Evolutionary conservation across 2,888 invertebrate species (phyloP).

Genomic region (Rhagonycha fulva): DNA sequence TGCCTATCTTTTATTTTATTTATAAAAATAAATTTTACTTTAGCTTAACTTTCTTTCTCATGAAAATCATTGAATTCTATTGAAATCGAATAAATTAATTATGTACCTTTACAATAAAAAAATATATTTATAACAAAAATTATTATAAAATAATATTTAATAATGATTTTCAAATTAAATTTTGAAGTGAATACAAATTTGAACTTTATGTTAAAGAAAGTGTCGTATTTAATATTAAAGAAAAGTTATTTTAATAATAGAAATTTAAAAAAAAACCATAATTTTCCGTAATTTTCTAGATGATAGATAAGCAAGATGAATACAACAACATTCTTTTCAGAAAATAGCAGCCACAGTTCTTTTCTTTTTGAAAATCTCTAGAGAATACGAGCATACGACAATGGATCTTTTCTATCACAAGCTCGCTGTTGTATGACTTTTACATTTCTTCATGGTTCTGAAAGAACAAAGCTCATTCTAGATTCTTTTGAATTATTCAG

Average conservation of each 20-base stretch:
- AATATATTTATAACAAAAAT: background rate
- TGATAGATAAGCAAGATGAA: conserved; percentile 27
- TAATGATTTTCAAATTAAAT: background rate
- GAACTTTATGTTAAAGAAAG: background rate
- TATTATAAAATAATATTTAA: background rate
- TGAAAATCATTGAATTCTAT: too few relatives aligned
- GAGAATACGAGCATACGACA: conserved; percentile 50
- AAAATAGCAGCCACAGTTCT: conserved; percentile 54
- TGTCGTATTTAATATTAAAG: background rate
- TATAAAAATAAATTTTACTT: too few relatives aligned
- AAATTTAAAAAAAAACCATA: conserved; percentile 7
- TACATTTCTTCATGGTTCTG: conserved; percentile 51
- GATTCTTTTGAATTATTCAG: conserved; percentile 52
- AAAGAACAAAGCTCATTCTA: conserved; percentile 54
- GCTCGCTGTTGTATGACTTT: conserved; percentile 54
- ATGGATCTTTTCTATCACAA: conserved; percentile 50
- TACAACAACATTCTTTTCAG: conserved; percentile 48
- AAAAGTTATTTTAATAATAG: conserved; percentile 2
- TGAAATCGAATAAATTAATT: too few relatives aligned
- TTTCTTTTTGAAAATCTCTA: conserved; percentile 48
- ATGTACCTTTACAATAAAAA: too few relatives aligned
- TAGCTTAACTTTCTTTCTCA: too few relatives aligned
- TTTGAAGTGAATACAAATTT: background rate
- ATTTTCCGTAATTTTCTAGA: conserved; percentile 27
- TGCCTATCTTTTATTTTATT: too few relatives aligned